Percentiles rank a stretch among this genome's conserved stretches.
These are phyloP conservation scores for Leptarthrus brevirostris DNA, from an alignment of 2,888 invertebrate genomes.

Conservation along the genomic window DNA sequence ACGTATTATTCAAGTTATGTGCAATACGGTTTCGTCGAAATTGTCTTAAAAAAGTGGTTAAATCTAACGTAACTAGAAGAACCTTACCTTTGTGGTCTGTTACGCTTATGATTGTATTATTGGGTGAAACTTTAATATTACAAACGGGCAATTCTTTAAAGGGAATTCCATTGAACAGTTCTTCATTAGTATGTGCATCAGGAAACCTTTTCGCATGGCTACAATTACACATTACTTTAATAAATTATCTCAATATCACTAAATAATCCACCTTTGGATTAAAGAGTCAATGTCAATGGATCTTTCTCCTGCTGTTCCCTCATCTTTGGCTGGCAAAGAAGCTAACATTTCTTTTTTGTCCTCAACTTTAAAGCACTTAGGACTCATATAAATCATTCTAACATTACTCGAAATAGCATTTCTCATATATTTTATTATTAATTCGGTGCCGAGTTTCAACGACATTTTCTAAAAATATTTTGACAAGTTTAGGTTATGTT, in stretches of 20 bases:
- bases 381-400: background rate
- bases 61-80: too few relatives aligned
- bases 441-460: background rate
- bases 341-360: slow-evolving; percentile 70
- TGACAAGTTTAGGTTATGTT: too few relatives aligned
- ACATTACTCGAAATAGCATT: background rate
- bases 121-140: slow-evolving; percentile 83
- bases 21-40: too few relatives aligned
- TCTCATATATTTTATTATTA: background rate
- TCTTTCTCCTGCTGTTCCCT: slow-evolving; percentile 83
- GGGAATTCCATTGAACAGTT: slow-evolving; percentile 79
- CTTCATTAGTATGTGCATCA: slow-evolving; percentile 76
- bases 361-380: slow-evolving; percentile 64
- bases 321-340: slow-evolving; percentile 72
- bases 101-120: slow-evolving; percentile 88
- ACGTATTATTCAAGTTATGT: too few relatives aligned
- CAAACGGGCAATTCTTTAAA: slow-evolving; percentile 86
- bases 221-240: too few relatives aligned
- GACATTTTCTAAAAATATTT: background rate
- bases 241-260: background rate
- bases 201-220: slow-evolving; percentile 81
- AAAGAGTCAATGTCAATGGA: slow-evolving; percentile 76
- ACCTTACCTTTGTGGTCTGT: slow-evolving; percentile 75
- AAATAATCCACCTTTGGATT: slow-evolving; percentile 59
- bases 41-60: too few relatives aligned